A percentile compares a stretch with the other conserved stretches of the same genome.
Conservation (phyloP, 2,888 invertebrate genomes). For the Protophormia terraenovae region DNA sequence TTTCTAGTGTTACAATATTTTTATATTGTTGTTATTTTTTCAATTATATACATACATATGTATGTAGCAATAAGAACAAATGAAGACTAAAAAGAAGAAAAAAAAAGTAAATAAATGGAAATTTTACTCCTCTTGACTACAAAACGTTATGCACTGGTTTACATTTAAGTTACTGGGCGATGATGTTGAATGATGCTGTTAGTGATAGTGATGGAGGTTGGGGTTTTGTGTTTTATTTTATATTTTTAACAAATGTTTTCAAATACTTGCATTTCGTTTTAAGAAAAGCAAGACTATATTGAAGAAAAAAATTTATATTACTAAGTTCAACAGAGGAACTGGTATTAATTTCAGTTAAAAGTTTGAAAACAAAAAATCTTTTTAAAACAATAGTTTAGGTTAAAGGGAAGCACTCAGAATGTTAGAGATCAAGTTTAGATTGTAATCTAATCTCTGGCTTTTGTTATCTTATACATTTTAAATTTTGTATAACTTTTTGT, state of each 20-base stretch:
- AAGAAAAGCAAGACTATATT: conserved; percentile 4
- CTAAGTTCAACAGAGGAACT: conserved; percentile 1
- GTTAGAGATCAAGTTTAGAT: too few species aligned
- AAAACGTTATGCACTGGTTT: conserved; percentile 42
- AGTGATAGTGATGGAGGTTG: not conserved
- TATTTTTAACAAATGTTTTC: conserved; percentile 57
- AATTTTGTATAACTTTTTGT: not conserved
- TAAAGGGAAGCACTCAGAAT: too few species aligned
- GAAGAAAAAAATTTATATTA: conserved; percentile 1
- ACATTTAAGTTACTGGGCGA: conserved; percentile 31
- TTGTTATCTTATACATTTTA: too few species aligned
- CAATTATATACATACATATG: not conserved
- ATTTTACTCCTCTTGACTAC: conserved; percentile 28
- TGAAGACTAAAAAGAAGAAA: not conserved
- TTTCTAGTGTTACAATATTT: conserved; percentile 14
- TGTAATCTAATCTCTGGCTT: too few species aligned
- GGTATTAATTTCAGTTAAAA: not conserved
- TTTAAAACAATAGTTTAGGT: too few species aligned
- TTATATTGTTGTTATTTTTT: conserved; percentile 15
- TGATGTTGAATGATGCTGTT: conserved; percentile 15
- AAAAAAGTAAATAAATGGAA: conserved; percentile 20
- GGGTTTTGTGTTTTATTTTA: conserved; percentile 6
- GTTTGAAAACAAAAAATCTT: not conserved
- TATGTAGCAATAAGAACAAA: too few species aligned
- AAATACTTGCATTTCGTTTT: conserved; percentile 46